A percentile compares a stretch with the other conserved stretches of the same genome.
Evolutionary conservation across 2,113 vertebrate species (phyloP).

Genomic region (Sterna hirundo): DNA sequence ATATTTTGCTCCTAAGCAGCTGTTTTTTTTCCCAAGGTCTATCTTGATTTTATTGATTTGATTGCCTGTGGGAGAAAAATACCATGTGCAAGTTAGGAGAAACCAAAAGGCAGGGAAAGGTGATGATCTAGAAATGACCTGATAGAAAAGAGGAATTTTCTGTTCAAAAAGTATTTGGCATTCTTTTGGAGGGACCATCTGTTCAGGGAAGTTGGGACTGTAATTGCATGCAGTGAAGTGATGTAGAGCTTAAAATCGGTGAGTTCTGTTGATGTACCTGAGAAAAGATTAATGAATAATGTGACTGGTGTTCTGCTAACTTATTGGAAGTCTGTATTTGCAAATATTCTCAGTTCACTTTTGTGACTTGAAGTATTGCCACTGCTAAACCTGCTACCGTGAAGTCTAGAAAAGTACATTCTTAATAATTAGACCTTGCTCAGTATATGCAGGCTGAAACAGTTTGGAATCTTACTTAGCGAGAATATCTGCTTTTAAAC

Average conservation of each 20-base stretch:
- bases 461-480: background rate
- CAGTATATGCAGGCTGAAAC: background rate
- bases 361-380: background rate
- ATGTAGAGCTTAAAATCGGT: background rate
- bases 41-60: background rate
- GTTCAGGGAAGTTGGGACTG: background rate
- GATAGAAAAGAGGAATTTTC: background rate
- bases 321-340: background rate
- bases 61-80: background rate
- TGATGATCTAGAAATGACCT: background rate
- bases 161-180: background rate
- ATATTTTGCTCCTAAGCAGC: background rate
- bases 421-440: background rate
- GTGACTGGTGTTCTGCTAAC: background rate
- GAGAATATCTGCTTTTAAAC: conserved; percentile 65
- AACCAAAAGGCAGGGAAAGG: background rate
- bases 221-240: background rate
- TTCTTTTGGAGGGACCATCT: background rate
- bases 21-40: fast-evolving
- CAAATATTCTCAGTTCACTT: background rate
- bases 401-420: background rate
- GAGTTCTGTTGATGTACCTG: background rate
- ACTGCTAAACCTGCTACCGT: background rate
- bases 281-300: background rate
- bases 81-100: background rate